A percentile compares a stretch with the other conserved stretches of the same genome.
These are phyloP conservation scores for Creontiades dilutus DNA, from an alignment of 2,888 invertebrate species.

Conservation along the genomic window DNA sequence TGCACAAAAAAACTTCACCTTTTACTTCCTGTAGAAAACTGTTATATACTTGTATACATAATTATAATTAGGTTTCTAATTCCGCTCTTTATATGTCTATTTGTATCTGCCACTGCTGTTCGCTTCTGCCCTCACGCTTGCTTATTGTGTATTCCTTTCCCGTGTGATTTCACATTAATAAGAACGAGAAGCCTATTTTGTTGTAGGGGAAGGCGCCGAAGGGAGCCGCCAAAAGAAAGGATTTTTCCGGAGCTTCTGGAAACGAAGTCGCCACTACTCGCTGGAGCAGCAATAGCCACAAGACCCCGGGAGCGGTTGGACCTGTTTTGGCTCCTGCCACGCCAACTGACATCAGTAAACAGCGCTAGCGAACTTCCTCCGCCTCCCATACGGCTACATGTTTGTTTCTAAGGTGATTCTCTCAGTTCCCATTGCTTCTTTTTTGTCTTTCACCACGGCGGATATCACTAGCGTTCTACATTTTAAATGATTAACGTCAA, in stretches of 20 bases:
- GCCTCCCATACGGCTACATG: background rate
- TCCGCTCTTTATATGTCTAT: too few relatives aligned
- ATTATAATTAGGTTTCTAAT: too few relatives aligned
- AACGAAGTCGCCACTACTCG: slow-evolving; percentile 91
- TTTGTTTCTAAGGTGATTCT: background rate
- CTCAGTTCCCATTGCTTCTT: too few relatives aligned
- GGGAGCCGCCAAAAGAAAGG: slow-evolving; percentile 88
- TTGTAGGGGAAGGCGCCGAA: slow-evolving; percentile 77
- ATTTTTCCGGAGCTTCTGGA: slow-evolving; percentile 94
- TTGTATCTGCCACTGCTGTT: background rate
- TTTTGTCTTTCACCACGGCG: background rate
- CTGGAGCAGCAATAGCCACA: slow-evolving; percentile 88
- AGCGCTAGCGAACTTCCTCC: slow-evolving; percentile 1
- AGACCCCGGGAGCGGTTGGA: slow-evolving; percentile 72
- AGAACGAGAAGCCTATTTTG: slow-evolving; percentile 76
- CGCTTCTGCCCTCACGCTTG: background rate
- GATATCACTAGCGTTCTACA: background rate
- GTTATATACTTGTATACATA: too few relatives aligned
- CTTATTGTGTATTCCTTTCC: slow-evolving; percentile 3
- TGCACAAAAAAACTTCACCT: too few relatives aligned
- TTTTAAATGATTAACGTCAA: background rate
- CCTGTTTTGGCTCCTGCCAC: slow-evolving; percentile 74
- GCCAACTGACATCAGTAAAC: slow-evolving; percentile 58
- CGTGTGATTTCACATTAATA: slow-evolving; percentile 70
- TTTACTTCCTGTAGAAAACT: too few relatives aligned